A percentile compares a stretch with the other conserved stretches of the same genome.
These are phyloP conservation scores for Sclerurus mexicanus DNA, from an alignment of 2,113 vertebrate species.

Conservation along the genomic window DNA sequence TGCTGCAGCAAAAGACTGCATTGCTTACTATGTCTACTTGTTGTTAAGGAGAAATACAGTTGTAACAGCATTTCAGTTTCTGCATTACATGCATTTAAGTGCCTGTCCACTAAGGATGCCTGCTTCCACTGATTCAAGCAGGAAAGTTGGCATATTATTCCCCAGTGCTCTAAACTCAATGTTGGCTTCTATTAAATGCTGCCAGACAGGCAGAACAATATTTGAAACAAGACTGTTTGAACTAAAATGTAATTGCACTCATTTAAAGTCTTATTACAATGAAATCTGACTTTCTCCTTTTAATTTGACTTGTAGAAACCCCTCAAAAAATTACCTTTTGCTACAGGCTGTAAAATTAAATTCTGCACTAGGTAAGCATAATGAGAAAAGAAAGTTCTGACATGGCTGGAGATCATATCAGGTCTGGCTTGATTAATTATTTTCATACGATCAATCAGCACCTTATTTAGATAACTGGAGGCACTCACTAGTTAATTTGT, in stretches of 20 bases:
- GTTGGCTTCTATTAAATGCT: constrained; percentile 63
- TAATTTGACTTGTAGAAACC: constrained; percentile 59
- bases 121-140: constrained; percentile 26
- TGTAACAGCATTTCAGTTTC: constrained; percentile 64
- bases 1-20: constrained; percentile 19
- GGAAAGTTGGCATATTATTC: constrained; percentile 63
- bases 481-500: constrained; percentile 64
- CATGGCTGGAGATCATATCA: constrained; percentile 65
- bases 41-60: constrained; percentile 51
- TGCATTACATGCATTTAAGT: constrained; percentile 63
- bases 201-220: constrained; percentile 56
- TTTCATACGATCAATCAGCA: constrained; percentile 59
- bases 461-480: constrained; percentile 70
- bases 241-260: constrained; percentile 61
- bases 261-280: constrained; percentile 66
- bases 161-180: constrained; percentile 21
- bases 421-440: constrained; percentile 64
- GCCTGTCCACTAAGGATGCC: constrained; percentile 35
- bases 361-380: constrained; percentile 54
- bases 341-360: constrained; percentile 61
- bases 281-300: constrained; percentile 54
- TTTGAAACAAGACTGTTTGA: constrained; percentile 65
- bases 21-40: constrained; percentile 39
- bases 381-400: constrained; percentile 60
- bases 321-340: constrained; percentile 62